A percentile compares a stretch with the other conserved stretches of the same genome.
Evolutionary conservation across 1,140 invertebrate species (phyloP).

Genomic region (Zaprionus ghesquierei): DNA sequence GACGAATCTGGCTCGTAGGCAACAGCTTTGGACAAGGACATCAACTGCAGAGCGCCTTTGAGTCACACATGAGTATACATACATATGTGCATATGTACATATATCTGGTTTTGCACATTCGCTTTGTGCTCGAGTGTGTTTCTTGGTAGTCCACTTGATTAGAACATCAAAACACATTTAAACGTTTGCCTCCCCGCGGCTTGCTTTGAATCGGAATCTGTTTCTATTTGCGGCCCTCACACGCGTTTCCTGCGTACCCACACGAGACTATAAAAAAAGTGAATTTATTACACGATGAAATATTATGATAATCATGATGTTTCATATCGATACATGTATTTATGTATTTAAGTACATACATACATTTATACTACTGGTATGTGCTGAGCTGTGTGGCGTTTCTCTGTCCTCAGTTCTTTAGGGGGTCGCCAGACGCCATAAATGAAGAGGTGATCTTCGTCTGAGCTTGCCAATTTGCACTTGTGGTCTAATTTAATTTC

Average conservation of each 20-base stretch:
- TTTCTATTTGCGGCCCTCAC: conserved; percentile 1
- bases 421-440: background rate
- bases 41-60: conserved; percentile 9
- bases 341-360: too few relatives aligned
- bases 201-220: conserved; percentile 11
- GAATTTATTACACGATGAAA: conserved; percentile 59
- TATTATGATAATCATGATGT: conserved; percentile 23
- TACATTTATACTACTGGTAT: background rate
- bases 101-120: conserved; percentile 21
- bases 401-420: background rate
- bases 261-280: conserved; percentile 45
- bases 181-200: conserved; percentile 31
- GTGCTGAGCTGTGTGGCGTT: background rate
- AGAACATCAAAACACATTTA: conserved; percentile 57
- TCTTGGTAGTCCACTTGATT: conserved; percentile 35
- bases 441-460: conserved; percentile 55
- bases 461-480: conserved; percentile 59
- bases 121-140: background rate
- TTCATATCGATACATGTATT: background rate
- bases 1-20: conserved; percentile 6
- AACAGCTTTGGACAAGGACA: conserved; percentile 67
- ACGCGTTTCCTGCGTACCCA: background rate
- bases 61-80: background rate
- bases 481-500: conserved; percentile 67
- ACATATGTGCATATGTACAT: background rate